phyloP scores from a whole-genome alignment of 2,888 invertebrate genomes.

The Diabrotica balteata region DNA sequence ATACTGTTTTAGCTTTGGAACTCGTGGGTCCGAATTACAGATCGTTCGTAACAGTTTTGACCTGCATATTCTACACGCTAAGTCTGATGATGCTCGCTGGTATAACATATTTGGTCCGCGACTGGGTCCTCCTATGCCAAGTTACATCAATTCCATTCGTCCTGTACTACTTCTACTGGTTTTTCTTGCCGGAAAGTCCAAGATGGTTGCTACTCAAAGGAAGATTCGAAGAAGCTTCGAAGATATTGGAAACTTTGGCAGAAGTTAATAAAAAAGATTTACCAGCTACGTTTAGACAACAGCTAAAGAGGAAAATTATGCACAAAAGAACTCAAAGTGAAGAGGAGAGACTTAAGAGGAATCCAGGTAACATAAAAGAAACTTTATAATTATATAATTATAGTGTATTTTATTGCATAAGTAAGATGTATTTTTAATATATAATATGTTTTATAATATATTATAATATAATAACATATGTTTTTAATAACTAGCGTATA shows the following conservation, averaged over 20 bases:
- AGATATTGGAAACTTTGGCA: constrained; percentile 79
- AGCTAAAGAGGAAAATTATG: constrained; percentile 76
- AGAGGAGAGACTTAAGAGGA: constrained; percentile 59
- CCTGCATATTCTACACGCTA: constrained; percentile 88
- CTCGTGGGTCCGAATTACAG: constrained; percentile 90
- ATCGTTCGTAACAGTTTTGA: constrained; percentile 91
- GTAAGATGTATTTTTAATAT: too few species aligned
- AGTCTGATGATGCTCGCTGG: constrained; percentile 84
- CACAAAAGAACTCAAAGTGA: constrained; percentile 66
- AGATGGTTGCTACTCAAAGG: constrained; percentile 86
- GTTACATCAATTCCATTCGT: constrained; percentile 87
- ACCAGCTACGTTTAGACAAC: constrained; percentile 75
- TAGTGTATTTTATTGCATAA: too few species aligned
- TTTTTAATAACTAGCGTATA: too few species aligned
- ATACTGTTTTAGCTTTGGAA: constrained; percentile 76
- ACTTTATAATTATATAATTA: too few species aligned
- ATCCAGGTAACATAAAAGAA: constrained; percentile 27
- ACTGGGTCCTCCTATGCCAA: constrained; percentile 83
- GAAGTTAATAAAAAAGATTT: constrained; percentile 78
- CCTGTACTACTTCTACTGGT: constrained; percentile 83
- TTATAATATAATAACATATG: too few species aligned
- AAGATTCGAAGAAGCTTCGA: constrained; percentile 80
- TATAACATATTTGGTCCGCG: constrained; percentile 83
- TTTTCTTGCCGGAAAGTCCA: constrained; percentile 89
- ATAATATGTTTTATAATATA: too few species aligned